A percentile compares a stretch with the other conserved stretches of the same genome.
These are phyloP conservation scores for Heliconius aoede DNA, from an alignment of 2,888 invertebrate genomes.

Conservation along the genomic window DNA sequence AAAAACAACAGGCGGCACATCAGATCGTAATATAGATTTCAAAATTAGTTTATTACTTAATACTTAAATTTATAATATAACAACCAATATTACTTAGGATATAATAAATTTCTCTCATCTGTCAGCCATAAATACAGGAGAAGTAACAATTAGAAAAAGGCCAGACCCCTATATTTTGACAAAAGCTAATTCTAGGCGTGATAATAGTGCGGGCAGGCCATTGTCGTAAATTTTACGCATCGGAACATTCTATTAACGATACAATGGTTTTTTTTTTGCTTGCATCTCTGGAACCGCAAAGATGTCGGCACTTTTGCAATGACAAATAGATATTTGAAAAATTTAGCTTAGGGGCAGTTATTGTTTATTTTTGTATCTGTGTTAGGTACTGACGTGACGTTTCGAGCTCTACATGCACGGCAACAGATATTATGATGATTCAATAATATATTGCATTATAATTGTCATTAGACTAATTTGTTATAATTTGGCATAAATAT, in stretches of 20 bases:
- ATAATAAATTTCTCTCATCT: background rate
- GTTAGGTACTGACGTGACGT: background rate
- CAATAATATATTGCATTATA: background rate
- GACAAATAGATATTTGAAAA: constrained; percentile 15
- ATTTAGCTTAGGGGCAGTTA: background rate
- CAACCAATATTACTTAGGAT: constrained; percentile 3
- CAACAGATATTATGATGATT: background rate
- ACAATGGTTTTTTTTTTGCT: constrained; percentile 56
- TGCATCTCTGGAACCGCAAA: constrained; percentile 53
- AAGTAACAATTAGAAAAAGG: constrained; percentile 30
- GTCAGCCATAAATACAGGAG: constrained; percentile 24
- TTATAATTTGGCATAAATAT: no score
- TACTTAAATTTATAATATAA: background rate
- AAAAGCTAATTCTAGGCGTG: constrained; percentile 78
- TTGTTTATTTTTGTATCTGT: constrained; percentile 4
- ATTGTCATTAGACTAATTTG: no score
- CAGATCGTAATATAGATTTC: background rate
- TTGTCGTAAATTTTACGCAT: constrained; percentile 79
- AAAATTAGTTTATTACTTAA: background rate
- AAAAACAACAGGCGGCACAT: no score
- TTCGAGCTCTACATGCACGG: background rate
- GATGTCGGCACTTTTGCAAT: constrained; percentile 50
- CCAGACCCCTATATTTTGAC: constrained; percentile 62
- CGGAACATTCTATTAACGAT: constrained; percentile 75
- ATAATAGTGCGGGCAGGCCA: constrained; percentile 70